Conservation (phyloP, 2,888 invertebrate species). For the Ametastegia equiseti region DNA sequence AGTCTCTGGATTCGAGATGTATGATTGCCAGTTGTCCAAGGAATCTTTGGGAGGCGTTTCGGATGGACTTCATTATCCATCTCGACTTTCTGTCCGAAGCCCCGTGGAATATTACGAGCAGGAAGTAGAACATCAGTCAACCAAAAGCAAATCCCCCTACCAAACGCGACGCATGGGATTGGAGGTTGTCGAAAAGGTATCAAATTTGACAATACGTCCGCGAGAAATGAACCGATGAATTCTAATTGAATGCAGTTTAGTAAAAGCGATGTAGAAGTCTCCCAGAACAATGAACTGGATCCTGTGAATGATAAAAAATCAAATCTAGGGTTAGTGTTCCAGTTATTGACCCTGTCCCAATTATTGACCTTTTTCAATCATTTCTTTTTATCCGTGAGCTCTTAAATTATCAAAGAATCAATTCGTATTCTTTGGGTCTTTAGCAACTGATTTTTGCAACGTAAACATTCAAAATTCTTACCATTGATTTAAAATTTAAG, state of each 20-base stretch:
- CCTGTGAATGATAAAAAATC: not conserved
- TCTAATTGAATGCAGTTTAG: conserved; percentile 31
- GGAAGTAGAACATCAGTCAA: not conserved
- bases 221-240: not conserved
- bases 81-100: conserved; percentile 38
- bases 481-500: no score
- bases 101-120: not conserved
- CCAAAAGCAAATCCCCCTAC: no score
- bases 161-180: conserved; percentile 47
- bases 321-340: not conserved
- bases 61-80: conserved; percentile 50
- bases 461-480: no score
- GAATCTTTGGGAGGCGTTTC: conserved; percentile 43
- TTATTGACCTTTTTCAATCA: no score
- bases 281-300: not conserved
- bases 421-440: no score
- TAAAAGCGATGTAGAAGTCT: not conserved
- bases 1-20: not conserved
- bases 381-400: no score
- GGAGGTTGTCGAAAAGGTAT: conserved; percentile 39
- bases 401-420: no score
- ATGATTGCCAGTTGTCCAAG: not conserved
- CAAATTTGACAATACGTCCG: not conserved
- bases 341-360: no score
- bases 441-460: no score